A percentile compares a stretch with the other conserved stretches of the same genome.
Evolutionary conservation across 2,888 invertebrate species (phyloP).

Genomic region (Lamproptera curius): DNA sequence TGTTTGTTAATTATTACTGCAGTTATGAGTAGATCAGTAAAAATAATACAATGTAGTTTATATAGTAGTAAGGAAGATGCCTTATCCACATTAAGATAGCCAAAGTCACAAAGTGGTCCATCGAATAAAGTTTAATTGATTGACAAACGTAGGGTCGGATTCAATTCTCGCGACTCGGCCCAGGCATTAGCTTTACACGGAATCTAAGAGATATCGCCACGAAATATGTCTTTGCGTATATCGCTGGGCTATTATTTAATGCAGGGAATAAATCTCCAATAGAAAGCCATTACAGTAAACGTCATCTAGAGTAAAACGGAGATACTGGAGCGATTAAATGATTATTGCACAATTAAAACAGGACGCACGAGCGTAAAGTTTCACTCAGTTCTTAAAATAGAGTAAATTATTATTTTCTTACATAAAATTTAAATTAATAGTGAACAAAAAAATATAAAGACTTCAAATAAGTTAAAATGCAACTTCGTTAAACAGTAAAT

Average conservation of each 20-base stretch:
- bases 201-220: conserved; percentile 40
- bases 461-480: too few species aligned
- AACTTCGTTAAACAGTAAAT: too few species aligned
- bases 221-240: conserved; percentile 32
- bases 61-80: too few species aligned
- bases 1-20: too few species aligned
- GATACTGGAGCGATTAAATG: conserved; percentile 12
- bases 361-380: conserved; percentile 11
- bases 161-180: conserved; percentile 60
- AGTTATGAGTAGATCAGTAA: too few species aligned
- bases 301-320: conserved; percentile 25
- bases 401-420: too few species aligned
- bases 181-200: conserved; percentile 59
- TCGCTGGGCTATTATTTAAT: conserved; percentile 35
- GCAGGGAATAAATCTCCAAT: conserved; percentile 34
- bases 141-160: conserved; percentile 71
- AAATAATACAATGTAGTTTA: too few species aligned
- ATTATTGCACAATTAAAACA: conserved; percentile 19
- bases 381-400: too few species aligned
- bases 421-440: too few species aligned
- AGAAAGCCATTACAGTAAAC: conserved; percentile 25
- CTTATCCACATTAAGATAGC: conserved; percentile 42
- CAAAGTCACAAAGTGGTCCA: conserved; percentile 45
- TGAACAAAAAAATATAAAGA: too few species aligned
- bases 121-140: conserved; percentile 65